Conservation (phyloP, 2,113 vertebrate genomes). For the Prionailurus bengalensis region DNA sequence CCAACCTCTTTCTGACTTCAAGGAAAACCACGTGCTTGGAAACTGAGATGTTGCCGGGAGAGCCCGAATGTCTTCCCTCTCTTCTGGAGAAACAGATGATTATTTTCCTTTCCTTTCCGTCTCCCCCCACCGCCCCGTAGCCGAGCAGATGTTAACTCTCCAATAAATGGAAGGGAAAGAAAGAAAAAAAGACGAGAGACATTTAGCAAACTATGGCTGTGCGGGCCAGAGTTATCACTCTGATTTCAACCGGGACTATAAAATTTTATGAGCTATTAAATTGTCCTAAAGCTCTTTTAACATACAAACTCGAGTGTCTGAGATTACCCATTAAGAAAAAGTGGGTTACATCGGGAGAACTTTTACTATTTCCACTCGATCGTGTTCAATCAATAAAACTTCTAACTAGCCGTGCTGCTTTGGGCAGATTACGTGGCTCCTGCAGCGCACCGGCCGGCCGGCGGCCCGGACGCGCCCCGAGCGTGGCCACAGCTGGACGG, state of each 20-base stretch:
- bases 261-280: slow-evolving; percentile 91
- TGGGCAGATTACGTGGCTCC: neutral
- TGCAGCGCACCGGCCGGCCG: neutral
- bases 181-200: slow-evolving; percentile 81
- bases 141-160: slow-evolving; percentile 86
- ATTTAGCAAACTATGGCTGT: slow-evolving; percentile 82
- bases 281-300: slow-evolving; percentile 88
- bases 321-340: slow-evolving; percentile 83
- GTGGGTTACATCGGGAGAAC: slow-evolving; percentile 80
- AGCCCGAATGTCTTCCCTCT: slow-evolving; percentile 72
- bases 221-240: slow-evolving; percentile 86
- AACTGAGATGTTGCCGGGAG: neutral
- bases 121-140: neutral
- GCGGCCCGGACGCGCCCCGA: neutral
- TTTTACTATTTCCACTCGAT: slow-evolving; percentile 46
- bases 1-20: neutral
- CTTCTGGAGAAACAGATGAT: slow-evolving; percentile 63
- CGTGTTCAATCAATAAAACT: slow-evolving; percentile 73
- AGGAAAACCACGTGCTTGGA: slow-evolving; percentile 54
- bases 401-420: slow-evolving; percentile 48
- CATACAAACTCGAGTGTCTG: slow-evolving; percentile 81
- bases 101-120: slow-evolving; percentile 60
- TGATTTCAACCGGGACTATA: slow-evolving; percentile 88
- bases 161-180: slow-evolving; percentile 77
- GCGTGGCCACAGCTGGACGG: rapidly evolving